Evolutionary conservation across 2,113 vertebrate genomes (phyloP).

Genomic region (Trematocara zebra): DNA sequence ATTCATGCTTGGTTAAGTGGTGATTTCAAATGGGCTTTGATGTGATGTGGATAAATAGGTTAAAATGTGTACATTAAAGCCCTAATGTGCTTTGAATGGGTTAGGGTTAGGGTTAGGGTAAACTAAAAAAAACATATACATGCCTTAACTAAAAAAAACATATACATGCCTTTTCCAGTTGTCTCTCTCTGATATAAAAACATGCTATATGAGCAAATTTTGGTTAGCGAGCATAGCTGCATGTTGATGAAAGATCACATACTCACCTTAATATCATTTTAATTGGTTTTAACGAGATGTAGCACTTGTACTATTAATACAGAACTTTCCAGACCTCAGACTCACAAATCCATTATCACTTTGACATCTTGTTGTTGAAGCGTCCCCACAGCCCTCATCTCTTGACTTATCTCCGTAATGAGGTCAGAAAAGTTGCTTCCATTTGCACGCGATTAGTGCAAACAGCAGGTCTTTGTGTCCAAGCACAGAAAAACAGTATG

Average conservation of each 20-base stretch:
- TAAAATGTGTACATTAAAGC: background rate
- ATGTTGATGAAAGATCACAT: background rate
- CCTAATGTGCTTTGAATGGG: background rate
- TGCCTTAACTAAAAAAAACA: background rate
- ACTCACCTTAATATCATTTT: background rate
- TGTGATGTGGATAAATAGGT: background rate
- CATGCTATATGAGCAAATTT: background rate
- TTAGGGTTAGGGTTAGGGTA: too few relatives aligned
- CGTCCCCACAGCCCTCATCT: background rate
- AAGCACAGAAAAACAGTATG: background rate
- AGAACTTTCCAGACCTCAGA: background rate
- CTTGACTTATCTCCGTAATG: background rate
- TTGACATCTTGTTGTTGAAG: background rate
- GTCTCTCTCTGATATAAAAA: background rate
- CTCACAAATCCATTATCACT: background rate
- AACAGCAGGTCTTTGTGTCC: background rate
- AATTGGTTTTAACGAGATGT: background rate
- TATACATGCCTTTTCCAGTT: background rate
- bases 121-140: background rate
- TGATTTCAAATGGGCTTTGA: background rate
- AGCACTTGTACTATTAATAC: background rate
- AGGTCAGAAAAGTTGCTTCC: background rate
- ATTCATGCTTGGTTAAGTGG: background rate
- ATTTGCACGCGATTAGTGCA: background rate
- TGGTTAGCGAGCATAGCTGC: background rate